A percentile compares a stretch with the other conserved stretches of the same genome.
phyloP scores from a whole-genome alignment of 1,140 invertebrate species.

The Kradibia gibbosae region DNA sequence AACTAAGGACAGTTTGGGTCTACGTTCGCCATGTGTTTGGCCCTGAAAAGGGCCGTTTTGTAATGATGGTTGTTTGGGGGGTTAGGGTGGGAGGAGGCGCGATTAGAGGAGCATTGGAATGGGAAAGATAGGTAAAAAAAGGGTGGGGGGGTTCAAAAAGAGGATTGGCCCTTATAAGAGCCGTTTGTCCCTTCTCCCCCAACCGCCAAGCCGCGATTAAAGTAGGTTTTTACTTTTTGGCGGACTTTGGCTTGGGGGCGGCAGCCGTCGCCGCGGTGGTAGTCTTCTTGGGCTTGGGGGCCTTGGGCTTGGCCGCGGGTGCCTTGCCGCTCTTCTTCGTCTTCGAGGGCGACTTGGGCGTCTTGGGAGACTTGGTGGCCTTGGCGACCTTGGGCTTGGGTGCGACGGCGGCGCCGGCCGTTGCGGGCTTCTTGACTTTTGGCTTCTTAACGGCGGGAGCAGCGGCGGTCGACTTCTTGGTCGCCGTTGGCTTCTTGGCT shows the following conservation, averaged over 20 bases:
- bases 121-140: neutral
- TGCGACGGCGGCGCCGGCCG: conserved; percentile 1
- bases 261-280: neutral
- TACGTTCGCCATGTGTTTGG: conserved; percentile 46
- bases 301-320: conserved; percentile 50
- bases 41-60: conserved; percentile 59
- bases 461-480: conserved; percentile 38
- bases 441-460: conserved; percentile 37
- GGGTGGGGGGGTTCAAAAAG: neutral
- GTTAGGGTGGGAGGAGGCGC: too few relatives aligned
- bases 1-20: too few relatives aligned
- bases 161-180: neutral
- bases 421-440: neutral
- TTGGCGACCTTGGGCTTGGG: neutral
- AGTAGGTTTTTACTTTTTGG: conserved; percentile 15
- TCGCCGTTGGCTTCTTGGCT: conserved; percentile 46
- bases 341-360: conserved; percentile 33
- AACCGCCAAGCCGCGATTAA: neutral
- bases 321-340: conserved; percentile 54
- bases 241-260: conserved; percentile 4
- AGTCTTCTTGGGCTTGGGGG: neutral
- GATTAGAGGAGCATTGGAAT: neutral
- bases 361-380: neutral
- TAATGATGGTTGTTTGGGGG: neutral
- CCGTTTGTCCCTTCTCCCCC: too few relatives aligned